phyloP scores from a whole-genome alignment of 2,888 invertebrate genomes.

The Cacoxenus indagator region DNA sequence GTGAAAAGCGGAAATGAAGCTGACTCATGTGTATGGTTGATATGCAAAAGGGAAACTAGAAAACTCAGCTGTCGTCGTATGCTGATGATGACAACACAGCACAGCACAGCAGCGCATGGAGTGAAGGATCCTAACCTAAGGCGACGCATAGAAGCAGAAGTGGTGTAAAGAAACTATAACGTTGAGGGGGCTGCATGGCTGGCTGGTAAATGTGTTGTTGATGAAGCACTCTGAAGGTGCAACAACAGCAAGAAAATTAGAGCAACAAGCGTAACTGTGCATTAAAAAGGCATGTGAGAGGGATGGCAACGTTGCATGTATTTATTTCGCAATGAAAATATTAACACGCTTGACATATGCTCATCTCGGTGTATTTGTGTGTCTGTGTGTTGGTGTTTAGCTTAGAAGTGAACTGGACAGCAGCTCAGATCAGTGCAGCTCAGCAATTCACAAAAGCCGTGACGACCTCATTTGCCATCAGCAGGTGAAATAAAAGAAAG shows the following conservation, averaged over 20 bases:
- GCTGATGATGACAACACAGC: not conserved
- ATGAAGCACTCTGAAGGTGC: too few species aligned
- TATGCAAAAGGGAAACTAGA: not conserved
- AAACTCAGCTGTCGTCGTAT: constrained; percentile 47
- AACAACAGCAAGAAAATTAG: too few species aligned
- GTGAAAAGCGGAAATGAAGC: constrained; percentile 53
- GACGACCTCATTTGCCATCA: not conserved
- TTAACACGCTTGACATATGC: not conserved
- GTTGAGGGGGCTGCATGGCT: too few species aligned
- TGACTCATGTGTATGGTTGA: constrained; percentile 11
- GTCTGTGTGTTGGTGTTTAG: constrained; percentile 3
- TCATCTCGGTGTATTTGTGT: not conserved
- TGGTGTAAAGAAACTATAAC: too few species aligned
- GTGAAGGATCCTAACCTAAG: constrained; percentile 8
- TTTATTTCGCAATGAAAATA: constrained; percentile 11
- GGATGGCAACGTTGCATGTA: not conserved
- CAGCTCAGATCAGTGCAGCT: constrained; percentile 30
- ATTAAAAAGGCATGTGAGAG: not conserved
- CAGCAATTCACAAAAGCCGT: constrained; percentile 18
- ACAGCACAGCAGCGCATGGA: constrained; percentile 2
- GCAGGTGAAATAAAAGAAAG: not conserved
- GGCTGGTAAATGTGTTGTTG: too few species aligned
- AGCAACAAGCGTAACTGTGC: not conserved
- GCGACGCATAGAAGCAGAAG: not conserved
- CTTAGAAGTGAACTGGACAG: not conserved